These are phyloP conservation scores for Alca torda DNA, from an alignment of 2,797 vertebrate species.

Conservation along the genomic window DNA sequence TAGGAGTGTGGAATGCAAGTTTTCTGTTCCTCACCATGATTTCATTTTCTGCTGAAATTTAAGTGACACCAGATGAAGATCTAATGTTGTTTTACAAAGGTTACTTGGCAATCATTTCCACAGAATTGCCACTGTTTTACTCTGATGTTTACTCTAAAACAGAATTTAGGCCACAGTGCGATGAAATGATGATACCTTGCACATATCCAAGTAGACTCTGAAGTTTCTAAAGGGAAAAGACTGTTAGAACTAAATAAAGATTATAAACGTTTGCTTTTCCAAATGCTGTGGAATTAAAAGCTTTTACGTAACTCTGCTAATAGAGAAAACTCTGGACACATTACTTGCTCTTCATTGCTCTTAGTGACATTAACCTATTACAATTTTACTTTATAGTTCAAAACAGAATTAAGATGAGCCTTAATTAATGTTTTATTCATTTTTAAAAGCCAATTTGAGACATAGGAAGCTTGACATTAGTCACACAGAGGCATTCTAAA, in stretches of 20 bases:
- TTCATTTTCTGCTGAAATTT: background rate
- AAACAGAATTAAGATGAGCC: slow-evolving; percentile 4
- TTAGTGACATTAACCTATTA: slow-evolving; percentile 21
- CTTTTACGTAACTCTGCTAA: slow-evolving; percentile 53
- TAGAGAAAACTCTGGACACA: slow-evolving; percentile 2
- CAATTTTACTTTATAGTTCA: slow-evolving; percentile 32
- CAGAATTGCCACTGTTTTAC: background rate
- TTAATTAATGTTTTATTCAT: slow-evolving; percentile 45
- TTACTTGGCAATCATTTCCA: background rate
- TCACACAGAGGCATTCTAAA: background rate
- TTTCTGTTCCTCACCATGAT: background rate
- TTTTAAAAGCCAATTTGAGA: slow-evolving; percentile 48
- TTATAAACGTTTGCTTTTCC: slow-evolving; percentile 53
- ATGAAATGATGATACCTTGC: background rate
- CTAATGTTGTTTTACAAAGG: background rate
- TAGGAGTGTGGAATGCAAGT: background rate
- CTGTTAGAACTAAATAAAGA: slow-evolving; percentile 33
- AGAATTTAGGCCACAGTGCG: background rate
- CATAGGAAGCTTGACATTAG: background rate
- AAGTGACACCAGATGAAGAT: background rate
- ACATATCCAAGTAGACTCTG: background rate
- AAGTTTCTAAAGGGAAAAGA: background rate
- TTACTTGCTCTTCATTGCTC: background rate
- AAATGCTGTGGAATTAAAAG: slow-evolving; percentile 52
- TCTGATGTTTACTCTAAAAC: background rate